Evolutionary conservation across 2,113 vertebrate genomes (phyloP), one percentile per base, ranked within the genome.

Genomic region (Sterna hirundo): DNA sequence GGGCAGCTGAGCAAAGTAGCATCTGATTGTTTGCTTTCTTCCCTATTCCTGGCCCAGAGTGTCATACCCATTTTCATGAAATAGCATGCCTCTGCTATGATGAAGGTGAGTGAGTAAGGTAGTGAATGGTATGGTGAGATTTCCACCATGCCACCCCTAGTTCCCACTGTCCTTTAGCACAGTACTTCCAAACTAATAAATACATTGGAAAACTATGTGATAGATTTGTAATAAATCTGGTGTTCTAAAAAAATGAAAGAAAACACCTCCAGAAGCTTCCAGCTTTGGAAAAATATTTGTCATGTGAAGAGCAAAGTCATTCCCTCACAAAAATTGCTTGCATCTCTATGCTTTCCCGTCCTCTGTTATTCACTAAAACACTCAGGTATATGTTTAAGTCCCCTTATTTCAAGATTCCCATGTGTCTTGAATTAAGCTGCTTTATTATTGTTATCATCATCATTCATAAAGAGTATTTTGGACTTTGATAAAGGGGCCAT

Each of bases 91-190:
- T 85, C 32, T 79, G 38, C 75, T 71, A 0, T 51, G 66, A 42
- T 42, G 42, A 68, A 76, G 29, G 19, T 57, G 49, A 64, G 79
- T 55, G 44, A 76, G 5, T 75, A 60, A 68, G 10, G 13, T 30
- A 70, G 27, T 30, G 20, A 29, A 42, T 44, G 20, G 15, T 60
- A 20, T 30, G 11, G 47, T 65, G 62, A 72, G 52, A 6, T 36
- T 38, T 58, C 1, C 15, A 38, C 54, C 21, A 6, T 5, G 6
- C 3, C 1, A 1, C 10, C 20, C 27, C 23, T 10, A 2, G 13
- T 58, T 85, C 10, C 40, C 36, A 11, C 25, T 52, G 21, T 86
- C 22, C 36, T 83, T 88, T 83, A 85, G 36, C 17, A n/a, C 14
- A 46, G 19, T 65, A 15, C 17, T 95, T 93, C 21, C 36, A 81